Evolutionary conservation across 2,797 vertebrate genomes (phyloP).

Genomic region (Myripristis jacobus): DNA sequence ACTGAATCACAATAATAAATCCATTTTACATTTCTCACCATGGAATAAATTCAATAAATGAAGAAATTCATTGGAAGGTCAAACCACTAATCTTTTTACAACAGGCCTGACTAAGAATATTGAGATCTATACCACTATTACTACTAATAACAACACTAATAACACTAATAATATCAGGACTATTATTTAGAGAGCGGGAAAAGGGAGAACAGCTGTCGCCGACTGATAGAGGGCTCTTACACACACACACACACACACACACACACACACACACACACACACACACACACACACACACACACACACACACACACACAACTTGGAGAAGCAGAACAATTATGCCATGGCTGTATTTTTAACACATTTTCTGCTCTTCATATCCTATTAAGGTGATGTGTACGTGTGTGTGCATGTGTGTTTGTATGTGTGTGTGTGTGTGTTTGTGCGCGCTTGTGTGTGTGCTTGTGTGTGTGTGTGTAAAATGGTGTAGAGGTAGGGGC

Average conservation of each 20-base stretch:
- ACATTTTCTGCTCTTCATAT: slow-evolving; percentile 80
- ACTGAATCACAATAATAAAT: slow-evolving; percentile 55
- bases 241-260: slow-evolving; percentile 13
- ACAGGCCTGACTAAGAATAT: neutral
- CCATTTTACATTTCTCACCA: slow-evolving; percentile 44
- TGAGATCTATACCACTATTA: neutral
- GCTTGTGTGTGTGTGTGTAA: slow-evolving; percentile 60
- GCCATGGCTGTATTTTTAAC: slow-evolving; percentile 51
- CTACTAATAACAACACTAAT: neutral
- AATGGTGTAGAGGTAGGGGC: slow-evolving; percentile 70
- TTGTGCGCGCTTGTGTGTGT: no score
- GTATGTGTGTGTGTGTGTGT: no score
- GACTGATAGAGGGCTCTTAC: neutral
- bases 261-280: slow-evolving; percentile 19
- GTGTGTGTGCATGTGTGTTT: slow-evolving; percentile 59
- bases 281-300: slow-evolving; percentile 11
- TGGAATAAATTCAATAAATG: slow-evolving; percentile 47
- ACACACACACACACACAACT: slow-evolving; percentile 12
- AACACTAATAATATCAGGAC: neutral
- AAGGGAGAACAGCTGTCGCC: neutral
- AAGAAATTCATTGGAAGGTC: slow-evolving; percentile 46
- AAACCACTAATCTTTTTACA: slow-evolving; percentile 39
- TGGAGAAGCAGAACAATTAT: slow-evolving; percentile 14
- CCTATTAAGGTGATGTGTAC: slow-evolving; percentile 63
- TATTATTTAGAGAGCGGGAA: neutral